Conservation (phyloP, 2,888 invertebrate genomes). For the Oscheius sp. region DNA sequence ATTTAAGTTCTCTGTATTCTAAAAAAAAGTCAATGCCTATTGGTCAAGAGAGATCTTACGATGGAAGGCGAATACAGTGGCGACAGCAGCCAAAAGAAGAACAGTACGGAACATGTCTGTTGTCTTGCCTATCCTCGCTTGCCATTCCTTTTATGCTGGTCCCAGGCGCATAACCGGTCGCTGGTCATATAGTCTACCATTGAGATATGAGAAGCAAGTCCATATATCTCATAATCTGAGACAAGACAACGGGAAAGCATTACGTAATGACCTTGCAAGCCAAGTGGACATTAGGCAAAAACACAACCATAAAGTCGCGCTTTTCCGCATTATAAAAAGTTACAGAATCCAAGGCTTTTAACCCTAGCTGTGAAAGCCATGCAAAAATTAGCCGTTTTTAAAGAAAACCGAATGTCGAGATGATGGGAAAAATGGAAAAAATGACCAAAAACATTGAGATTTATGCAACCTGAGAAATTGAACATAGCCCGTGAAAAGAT, state of each 20-base stretch:
- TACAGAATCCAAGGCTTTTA: too few relatives aligned
- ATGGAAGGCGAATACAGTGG: slow-evolving; percentile 22
- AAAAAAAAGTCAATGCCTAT: background rate
- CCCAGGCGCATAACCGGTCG: slow-evolving; percentile 28
- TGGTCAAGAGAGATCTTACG: background rate
- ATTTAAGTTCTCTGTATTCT: slow-evolving; percentile 71
- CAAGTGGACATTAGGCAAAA: background rate
- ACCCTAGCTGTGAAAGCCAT: too few relatives aligned
- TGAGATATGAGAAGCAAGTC: slow-evolving; percentile 18
- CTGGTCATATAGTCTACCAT: slow-evolving; percentile 17
- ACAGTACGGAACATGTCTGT: slow-evolving; percentile 14
- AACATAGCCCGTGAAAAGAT: slow-evolving; percentile 18
- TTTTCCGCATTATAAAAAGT: too few relatives aligned
- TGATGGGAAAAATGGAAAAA: too few relatives aligned
- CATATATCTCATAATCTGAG: slow-evolving; percentile 27
- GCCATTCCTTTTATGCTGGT: slow-evolving; percentile 19
- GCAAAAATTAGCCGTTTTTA: too few relatives aligned
- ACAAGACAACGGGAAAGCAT: slow-evolving; percentile 10
- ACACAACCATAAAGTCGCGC: too few relatives aligned
- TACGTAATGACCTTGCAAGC: background rate
- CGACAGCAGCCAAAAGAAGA: slow-evolving; percentile 12
- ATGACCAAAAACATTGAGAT: too few relatives aligned
- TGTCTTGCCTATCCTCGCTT: background rate
- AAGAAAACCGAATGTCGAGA: too few relatives aligned
- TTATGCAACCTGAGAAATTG: slow-evolving; percentile 25